Base-by-base conservation (phyloP, 1,140 invertebrate genomes). In the Drosophila rhopaloa region DNA sequence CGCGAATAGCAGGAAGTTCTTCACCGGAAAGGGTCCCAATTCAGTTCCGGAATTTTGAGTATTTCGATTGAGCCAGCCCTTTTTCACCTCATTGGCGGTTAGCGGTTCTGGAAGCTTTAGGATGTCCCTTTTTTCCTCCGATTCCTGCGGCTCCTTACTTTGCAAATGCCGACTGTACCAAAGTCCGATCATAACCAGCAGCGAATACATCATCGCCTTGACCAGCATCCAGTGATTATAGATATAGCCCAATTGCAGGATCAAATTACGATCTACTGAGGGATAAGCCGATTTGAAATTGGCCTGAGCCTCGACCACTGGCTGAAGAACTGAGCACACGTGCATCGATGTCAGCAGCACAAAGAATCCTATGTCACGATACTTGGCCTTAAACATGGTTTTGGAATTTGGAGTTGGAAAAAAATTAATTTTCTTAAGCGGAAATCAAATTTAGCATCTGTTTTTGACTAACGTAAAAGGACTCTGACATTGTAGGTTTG, bases 211-310 rank as follows among this genome's bases (percentile, higher is more conserved):
- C 1, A 74, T 13, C 1, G 83, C 58, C 10, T 77, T 59, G 46
- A 41, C 47, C 10, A 88, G 67, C 53, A 79, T 76, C 44, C 62
- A 41, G 14, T 57, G 51, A 11, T 63, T 44, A 11, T 80, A 88
- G n/a, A 57, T 62, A 5, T 89, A 88, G 46, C 80, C 58, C 24
- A 88, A 14, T 27, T 50, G 35, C 1, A 88, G 60, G 1, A 48
- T 41, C 5, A 86, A 29, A 7, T 47, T 88, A 0, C 82, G 57
- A 1, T 65, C 59, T 6, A 77, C 48, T 1, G 38, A 8, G 5
- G 63, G 55, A 24, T 73, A 62, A 5, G 41, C 38, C 9, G 80
- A 56, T 13, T 62, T 73, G 0, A 88, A 38, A 7, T 41, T 59
- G 10, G 68, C 80, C 43, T 68, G 54, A 0, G 80, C 83, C 47